phyloP scores from a whole-genome alignment of 53 echinoderm and acorn worm species.

The Zoroaster sp. region DNA sequence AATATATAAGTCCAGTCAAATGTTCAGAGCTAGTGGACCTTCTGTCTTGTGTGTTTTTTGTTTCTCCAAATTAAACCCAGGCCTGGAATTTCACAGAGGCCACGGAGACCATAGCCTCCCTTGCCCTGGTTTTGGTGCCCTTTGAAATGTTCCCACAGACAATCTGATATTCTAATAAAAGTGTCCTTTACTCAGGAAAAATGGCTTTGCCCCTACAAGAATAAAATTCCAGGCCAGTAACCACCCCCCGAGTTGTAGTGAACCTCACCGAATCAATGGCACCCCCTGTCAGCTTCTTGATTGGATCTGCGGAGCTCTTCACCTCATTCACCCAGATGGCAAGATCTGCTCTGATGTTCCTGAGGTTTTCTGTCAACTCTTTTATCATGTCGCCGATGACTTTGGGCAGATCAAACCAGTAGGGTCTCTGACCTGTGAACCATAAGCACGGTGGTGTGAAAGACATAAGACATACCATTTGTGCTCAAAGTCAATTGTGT shows the following conservation, averaged over 20 bases:
- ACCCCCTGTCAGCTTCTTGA: slow-evolving; percentile 21
- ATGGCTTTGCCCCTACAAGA: too few relatives aligned
- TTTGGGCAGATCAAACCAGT: slow-evolving; percentile 33
- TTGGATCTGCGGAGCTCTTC: background rate
- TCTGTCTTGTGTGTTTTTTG: background rate
- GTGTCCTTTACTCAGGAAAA: too few relatives aligned
- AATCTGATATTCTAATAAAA: too few relatives aligned
- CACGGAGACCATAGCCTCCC: too few relatives aligned
- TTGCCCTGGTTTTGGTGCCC: too few relatives aligned
- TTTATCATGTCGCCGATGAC: slow-evolving; percentile 25
- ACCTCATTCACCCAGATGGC: slow-evolving; percentile 16
- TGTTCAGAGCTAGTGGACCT: too few relatives aligned
- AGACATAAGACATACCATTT: background rate
- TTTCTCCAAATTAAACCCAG: background rate
- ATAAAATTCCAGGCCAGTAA: too few relatives aligned
- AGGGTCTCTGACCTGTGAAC: too few relatives aligned
- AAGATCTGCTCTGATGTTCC: background rate
- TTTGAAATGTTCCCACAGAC: too few relatives aligned
- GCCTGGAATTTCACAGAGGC: too few relatives aligned
- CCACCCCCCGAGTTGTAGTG: background rate
- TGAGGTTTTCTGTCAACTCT: background rate
- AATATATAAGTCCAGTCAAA: background rate
- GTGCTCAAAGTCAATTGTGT: too few relatives aligned
- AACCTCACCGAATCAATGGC: slow-evolving; percentile 36
- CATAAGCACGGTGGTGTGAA: background rate